A percentile compares a stretch with the other conserved stretches of the same genome.
phyloP scores from a whole-genome alignment of 2,888 invertebrate genomes.

The Eristalis pertinax region DNA sequence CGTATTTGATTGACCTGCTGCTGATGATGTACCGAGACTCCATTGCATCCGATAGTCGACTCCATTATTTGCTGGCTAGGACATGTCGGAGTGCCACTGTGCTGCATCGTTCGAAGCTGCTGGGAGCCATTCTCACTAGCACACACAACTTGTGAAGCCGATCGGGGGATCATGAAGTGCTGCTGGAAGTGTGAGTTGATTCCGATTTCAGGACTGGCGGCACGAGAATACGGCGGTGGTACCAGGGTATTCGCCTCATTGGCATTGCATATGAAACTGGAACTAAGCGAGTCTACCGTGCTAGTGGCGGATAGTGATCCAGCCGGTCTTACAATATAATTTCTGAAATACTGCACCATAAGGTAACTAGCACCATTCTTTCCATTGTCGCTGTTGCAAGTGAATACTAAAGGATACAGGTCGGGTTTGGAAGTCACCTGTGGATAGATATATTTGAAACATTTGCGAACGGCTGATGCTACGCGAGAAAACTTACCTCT shows the following conservation, averaged over 20 bases:
- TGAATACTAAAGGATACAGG: slow-evolving; percentile 91
- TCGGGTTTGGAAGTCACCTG: slow-evolving; percentile 94
- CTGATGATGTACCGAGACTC: slow-evolving; percentile 63
- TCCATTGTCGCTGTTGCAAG: slow-evolving; percentile 87
- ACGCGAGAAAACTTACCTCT: slow-evolving; percentile 87
- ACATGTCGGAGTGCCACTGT: slow-evolving; percentile 45
- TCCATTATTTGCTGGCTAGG: slow-evolving; percentile 74
- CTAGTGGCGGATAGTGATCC: slow-evolving; percentile 92
- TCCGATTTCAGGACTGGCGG: slow-evolving; percentile 87
- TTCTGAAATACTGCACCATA: slow-evolving; percentile 92
- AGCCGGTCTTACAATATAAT: slow-evolving; percentile 88
- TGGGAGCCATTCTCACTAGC: slow-evolving; percentile 73
- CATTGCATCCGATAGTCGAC: slow-evolving; percentile 67
- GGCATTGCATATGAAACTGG: slow-evolving; percentile 92
- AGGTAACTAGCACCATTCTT: slow-evolving; percentile 89
- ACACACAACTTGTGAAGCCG: slow-evolving; percentile 84
- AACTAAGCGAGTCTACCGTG: slow-evolving; percentile 92
- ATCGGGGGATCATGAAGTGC: slow-evolving; percentile 82
- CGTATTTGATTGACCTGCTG: slow-evolving; percentile 74
- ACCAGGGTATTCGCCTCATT: slow-evolving; percentile 93
- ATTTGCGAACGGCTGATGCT: too few species aligned
- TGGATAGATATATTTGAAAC: background rate
- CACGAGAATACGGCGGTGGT: slow-evolving; percentile 92
- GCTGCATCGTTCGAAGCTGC: slow-evolving; percentile 62
- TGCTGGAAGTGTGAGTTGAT: slow-evolving; percentile 80